phyloP scores from a whole-genome alignment of 2,888 invertebrate genomes.

The Glaucopsyche alexis region DNA sequence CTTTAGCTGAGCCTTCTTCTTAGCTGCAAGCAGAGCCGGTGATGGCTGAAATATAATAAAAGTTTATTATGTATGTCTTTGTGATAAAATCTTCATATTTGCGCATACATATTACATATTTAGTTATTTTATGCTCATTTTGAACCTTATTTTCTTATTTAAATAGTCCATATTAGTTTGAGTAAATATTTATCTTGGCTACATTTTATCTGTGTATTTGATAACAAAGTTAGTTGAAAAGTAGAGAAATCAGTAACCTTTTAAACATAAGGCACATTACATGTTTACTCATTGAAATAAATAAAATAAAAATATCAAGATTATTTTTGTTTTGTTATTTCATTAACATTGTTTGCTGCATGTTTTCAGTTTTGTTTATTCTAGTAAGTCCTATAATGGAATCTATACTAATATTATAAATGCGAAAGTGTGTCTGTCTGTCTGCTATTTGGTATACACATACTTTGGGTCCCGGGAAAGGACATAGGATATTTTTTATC shows the following conservation, averaged over 20 bases:
- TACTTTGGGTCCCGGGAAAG: too few relatives aligned
- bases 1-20: constrained; percentile 82
- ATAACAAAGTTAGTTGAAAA: not conserved
- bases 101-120: not conserved
- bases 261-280: not conserved
- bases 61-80: not conserved
- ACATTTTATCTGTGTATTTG: not conserved
- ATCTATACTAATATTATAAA: too few relatives aligned
- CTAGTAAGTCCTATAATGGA: not conserved
- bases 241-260: not conserved
- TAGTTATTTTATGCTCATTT: not conserved
- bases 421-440: too few relatives aligned
- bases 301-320: too few relatives aligned
- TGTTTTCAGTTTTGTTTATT: not conserved
- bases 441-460: too few relatives aligned
- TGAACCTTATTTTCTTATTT: not conserved
- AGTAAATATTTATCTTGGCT: not conserved
- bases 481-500: too few relatives aligned
- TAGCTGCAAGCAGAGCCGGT: constrained; percentile 82
- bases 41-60: constrained; percentile 60
- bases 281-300: not conserved
- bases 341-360: too few relatives aligned
- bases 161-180: not conserved
- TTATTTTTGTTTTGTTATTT: too few relatives aligned
- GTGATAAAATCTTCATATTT: not conserved